phyloP scores from a whole-genome alignment of 2,113 vertebrate genomes.

The Semnornis frantzii region DNA sequence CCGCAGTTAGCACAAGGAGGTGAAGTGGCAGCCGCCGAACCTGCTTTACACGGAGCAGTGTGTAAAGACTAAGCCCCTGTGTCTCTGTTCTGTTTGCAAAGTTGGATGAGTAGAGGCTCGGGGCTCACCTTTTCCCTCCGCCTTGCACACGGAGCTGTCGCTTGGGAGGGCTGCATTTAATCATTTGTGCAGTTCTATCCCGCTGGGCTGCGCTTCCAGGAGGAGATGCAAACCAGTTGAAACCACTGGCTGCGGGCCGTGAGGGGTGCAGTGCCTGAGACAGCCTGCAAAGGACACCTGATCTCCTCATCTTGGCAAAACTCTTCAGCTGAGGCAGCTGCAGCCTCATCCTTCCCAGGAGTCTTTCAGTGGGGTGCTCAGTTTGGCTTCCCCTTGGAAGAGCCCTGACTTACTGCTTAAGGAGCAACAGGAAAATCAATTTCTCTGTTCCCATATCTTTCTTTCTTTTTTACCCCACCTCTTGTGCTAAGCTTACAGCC shows the following conservation, averaged over 20 bases:
- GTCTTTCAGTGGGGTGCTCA: neutral
- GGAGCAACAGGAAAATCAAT: neutral
- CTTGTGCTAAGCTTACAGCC: neutral
- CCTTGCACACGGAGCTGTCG: neutral
- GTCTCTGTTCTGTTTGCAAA: neutral
- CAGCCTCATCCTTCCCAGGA: rapidly evolving
- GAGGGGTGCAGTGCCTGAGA: neutral
- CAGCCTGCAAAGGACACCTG: neutral
- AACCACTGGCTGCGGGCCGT: neutral
- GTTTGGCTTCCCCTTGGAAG: neutral
- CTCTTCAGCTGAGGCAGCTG: neutral
- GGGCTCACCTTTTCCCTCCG: neutral
- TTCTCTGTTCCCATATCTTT: neutral
- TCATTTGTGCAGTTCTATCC: neutral
- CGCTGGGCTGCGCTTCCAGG: rapidly evolving
- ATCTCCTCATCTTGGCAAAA: rapidly evolving
- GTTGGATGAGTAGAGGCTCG: neutral
- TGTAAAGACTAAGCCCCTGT: neutral
- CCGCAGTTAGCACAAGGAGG: neutral
- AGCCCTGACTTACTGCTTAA: neutral
- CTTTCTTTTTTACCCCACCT: neutral
- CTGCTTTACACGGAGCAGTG: rapidly evolving
- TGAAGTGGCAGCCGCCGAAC: rapidly evolving
- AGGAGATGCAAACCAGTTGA: neutral
- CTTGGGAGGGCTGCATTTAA: neutral